Conservation (phyloP, 2,797 vertebrate genomes). For the Trachurus trachurus region DNA sequence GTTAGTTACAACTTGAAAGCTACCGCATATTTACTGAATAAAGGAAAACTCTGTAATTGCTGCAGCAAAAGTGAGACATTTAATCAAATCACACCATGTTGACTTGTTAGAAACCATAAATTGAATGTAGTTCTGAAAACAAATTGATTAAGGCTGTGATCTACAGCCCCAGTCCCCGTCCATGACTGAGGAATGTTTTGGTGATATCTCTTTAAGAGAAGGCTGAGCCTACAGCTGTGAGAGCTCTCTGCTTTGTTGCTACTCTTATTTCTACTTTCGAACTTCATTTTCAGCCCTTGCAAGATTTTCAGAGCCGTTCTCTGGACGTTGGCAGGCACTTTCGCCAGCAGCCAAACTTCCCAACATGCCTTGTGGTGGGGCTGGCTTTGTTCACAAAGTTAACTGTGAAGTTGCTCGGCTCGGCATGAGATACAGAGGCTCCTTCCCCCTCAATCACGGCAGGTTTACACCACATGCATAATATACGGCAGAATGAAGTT, state of each 20-base stretch:
- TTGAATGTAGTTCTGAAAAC: neutral
- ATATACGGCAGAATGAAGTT: neutral
- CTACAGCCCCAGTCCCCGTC: slow-evolving; percentile 12
- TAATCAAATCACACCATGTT: neutral
- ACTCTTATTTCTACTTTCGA: slow-evolving; percentile 71
- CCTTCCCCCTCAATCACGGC: slow-evolving; percentile 13
- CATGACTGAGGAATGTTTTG: slow-evolving; percentile 58
- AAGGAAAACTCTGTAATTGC: neutral
- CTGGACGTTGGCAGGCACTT: slow-evolving; percentile 71
- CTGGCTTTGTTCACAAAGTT: slow-evolving; percentile 73
- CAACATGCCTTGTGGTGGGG: slow-evolving; percentile 75
- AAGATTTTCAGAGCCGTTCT: slow-evolving; percentile 66
- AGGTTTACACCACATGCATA: slow-evolving; percentile 23
- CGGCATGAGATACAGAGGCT: slow-evolving; percentile 23
- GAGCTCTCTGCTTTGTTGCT: slow-evolving; percentile 64
- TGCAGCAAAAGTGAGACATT: neutral
- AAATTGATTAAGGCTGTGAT: neutral
- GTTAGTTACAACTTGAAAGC: neutral
- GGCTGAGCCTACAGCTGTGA: slow-evolving; percentile 62
- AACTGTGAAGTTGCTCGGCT: slow-evolving; percentile 78
- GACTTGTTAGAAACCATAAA: neutral
- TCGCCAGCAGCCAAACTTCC: slow-evolving; percentile 78
- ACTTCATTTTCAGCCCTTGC: slow-evolving; percentile 74
- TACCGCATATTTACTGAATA: neutral
- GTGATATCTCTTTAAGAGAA: slow-evolving; percentile 76